Evolutionary conservation across 2,113 vertebrate genomes (phyloP).

Genomic region (human (Homo sapiens)): GRCh38 chr9:112808501-112809000

Average conservation of each 20-base stretch:
- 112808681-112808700: neutral
- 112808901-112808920: neutral
- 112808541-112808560: neutral
- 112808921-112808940: neutral
- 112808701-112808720: neutral
- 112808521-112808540: neutral
- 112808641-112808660: neutral
- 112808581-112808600: slow-evolving; percentile 45
- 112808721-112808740: neutral
- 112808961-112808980: neutral
- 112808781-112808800: neutral
- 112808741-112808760: neutral
- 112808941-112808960: neutral
- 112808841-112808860: neutral
- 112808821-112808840: neutral
- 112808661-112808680: neutral
- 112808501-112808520: neutral
- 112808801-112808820: neutral
- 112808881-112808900: neutral
- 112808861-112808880: slow-evolving; percentile 8
- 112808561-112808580: neutral
- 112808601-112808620: neutral
- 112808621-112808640: slow-evolving; percentile 37
- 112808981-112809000: neutral
- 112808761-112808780: neutral